These are phyloP conservation scores for Leptopilina drosophilae DNA, from an alignment of 2,888 invertebrate species.

Conservation along the genomic window DNA sequence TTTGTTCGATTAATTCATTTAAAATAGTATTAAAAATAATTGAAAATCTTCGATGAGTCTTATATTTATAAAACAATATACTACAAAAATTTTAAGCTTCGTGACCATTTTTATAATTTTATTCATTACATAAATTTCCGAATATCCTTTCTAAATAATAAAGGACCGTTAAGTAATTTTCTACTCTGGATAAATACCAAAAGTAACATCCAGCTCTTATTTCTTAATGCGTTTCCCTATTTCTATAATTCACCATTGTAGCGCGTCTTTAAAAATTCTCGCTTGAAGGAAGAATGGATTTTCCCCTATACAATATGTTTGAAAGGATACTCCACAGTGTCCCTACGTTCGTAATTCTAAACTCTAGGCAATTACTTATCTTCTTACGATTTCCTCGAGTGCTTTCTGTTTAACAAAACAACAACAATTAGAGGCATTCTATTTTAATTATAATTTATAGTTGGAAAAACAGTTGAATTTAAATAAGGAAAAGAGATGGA, in stretches of 20 bases:
- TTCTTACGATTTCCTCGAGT: neutral
- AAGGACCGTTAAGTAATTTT: too few relatives aligned
- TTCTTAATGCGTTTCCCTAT: neutral
- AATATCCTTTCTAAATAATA: too few relatives aligned
- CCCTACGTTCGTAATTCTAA: conserved; percentile 20
- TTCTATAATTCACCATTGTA: neutral
- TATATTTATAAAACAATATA: too few relatives aligned
- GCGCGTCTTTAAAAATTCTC: conserved; percentile 22
- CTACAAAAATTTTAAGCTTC: too few relatives aligned
- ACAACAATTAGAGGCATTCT: neutral
- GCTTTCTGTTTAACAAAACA: too few relatives aligned
- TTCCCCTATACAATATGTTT: conserved; percentile 9
- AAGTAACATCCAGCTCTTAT: too few relatives aligned
- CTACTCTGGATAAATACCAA: too few relatives aligned
- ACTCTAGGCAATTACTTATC: conserved; percentile 26
- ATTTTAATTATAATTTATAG: conserved; percentile 1
- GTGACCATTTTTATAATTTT: too few relatives aligned
- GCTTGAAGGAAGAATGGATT: conserved; percentile 5
- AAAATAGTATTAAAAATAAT: too few relatives aligned
- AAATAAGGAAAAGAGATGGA: neutral
- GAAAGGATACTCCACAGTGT: conserved; percentile 21
- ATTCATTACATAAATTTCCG: too few relatives aligned
- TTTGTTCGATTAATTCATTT: too few relatives aligned
- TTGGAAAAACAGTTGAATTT: neutral
- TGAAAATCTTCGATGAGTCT: too few relatives aligned